Conservation (phyloP, 2,113 vertebrate genomes). For the Syngnathus scovelli region DNA sequence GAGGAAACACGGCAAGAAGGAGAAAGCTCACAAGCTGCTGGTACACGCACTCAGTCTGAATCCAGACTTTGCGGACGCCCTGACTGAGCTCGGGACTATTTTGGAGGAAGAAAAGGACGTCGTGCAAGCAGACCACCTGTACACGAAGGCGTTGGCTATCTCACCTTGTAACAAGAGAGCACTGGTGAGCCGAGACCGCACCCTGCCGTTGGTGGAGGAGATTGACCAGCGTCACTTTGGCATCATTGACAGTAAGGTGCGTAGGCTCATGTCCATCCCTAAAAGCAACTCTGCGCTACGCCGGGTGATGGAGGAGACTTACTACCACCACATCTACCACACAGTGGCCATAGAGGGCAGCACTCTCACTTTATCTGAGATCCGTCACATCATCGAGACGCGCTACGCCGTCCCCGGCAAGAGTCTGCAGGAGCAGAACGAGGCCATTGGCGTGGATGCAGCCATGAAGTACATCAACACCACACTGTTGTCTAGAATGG, state of each 20-base stretch:
- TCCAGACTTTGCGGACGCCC: constrained; percentile 84
- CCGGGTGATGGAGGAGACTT: constrained; percentile 92
- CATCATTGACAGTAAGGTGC: constrained; percentile 91
- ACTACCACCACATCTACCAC: constrained; percentile 98
- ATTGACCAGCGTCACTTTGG: constrained; percentile 93
- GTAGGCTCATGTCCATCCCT: constrained; percentile 89
- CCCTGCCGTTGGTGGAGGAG: constrained; percentile 89
- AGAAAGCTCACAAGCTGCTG: constrained; percentile 91
- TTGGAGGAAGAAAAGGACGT: constrained; percentile 94
- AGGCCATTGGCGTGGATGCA: constrained; percentile 89
- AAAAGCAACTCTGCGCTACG: constrained; percentile 89
- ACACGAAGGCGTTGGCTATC: constrained; percentile 85
- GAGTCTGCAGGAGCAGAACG: constrained; percentile 92
- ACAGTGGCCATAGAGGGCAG: constrained; percentile 97
- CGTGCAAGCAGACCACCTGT: constrained; percentile 89
- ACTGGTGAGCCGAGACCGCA: constrained; percentile 84
- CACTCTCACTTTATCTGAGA: constrained; percentile 90
- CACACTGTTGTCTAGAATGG: constrained; percentile 79
- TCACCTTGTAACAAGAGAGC: constrained; percentile 86
- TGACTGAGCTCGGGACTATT: constrained; percentile 89
- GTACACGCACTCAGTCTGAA: constrained; percentile 88
- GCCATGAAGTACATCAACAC: constrained; percentile 93
- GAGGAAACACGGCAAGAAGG: constrained; percentile 88
- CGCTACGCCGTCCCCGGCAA: constrained; percentile 89
- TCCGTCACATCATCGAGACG: constrained; percentile 93